Evolutionary conservation across 2,113 vertebrate species (phyloP).

Genomic region (Podilymbus podiceps): DNA sequence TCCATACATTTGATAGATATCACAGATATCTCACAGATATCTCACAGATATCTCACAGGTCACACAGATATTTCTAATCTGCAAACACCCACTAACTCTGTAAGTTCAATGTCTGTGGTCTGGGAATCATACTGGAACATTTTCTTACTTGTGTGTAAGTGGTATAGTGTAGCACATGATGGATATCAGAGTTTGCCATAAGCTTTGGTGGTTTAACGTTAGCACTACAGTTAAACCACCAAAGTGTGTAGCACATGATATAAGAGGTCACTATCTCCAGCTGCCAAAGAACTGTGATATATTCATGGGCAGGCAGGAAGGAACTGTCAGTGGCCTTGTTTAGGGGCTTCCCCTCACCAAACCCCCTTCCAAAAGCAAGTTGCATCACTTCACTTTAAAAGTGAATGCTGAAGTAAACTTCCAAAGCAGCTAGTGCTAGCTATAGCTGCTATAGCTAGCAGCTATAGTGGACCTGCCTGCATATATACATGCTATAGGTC

Average conservation of each 20-base stretch:
- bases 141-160: neutral
- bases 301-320: neutral
- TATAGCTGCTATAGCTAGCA: too few species aligned
- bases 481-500: neutral
- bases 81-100: neutral
- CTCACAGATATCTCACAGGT: too few species aligned
- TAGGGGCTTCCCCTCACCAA: accelerated
- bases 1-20: neutral
- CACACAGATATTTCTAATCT: neutral
- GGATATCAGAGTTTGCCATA: neutral
- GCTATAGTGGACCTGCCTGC: neutral
- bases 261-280: neutral
- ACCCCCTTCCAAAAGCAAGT: neutral
- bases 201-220: neutral
- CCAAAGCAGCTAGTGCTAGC: neutral
- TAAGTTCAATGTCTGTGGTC: neutral
- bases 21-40: too few species aligned
- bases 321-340: neutral
- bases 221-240: accelerated
- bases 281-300: neutral
- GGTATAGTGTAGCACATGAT: neutral
- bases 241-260: neutral
- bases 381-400: neutral
- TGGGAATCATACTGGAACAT: neutral
- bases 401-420: neutral